Conservation (phyloP, 2,113 vertebrate species). For the Chionomys nivalis region DNA sequence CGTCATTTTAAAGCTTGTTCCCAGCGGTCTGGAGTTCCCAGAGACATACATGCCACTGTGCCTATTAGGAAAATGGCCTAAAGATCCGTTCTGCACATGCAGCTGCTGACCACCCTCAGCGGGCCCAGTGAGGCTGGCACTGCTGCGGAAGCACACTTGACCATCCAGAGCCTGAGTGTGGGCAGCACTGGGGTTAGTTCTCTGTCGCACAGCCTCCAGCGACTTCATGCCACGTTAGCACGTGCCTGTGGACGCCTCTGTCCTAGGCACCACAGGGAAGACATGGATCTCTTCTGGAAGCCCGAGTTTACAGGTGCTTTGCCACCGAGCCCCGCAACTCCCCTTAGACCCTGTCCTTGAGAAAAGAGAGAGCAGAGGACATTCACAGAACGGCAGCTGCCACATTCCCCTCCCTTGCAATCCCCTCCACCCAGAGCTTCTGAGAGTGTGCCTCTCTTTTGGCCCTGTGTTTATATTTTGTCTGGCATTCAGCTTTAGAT, state of each 20-base stretch:
- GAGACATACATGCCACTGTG: fast-evolving
- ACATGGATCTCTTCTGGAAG: no score
- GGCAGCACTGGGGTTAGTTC: background rate
- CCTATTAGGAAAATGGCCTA: fast-evolving
- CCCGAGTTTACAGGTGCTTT: fast-evolving
- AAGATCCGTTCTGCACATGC: fast-evolving
- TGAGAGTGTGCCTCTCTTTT: background rate
- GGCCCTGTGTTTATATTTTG: background rate
- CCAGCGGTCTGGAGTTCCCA: fast-evolving
- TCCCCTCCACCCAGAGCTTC: background rate
- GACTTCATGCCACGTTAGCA: background rate
- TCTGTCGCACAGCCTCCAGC: background rate
- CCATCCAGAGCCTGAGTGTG: fast-evolving
- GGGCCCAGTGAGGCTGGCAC: no score
- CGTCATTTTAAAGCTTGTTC: background rate
- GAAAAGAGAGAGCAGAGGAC: fast-evolving
- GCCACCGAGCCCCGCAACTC: fast-evolving
- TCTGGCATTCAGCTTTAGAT: background rate
- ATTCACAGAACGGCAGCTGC: background rate
- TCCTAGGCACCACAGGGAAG: background rate
- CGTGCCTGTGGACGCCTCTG: background rate
- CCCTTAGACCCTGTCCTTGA: background rate
- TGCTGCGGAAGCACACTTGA: background rate
- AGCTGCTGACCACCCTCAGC: fast-evolving
- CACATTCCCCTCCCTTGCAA: background rate